Percentiles rank a stretch among this genome's conserved stretches.
Conservation (phyloP, 92 coral and sea anemone species). For the Montipora capitata region DNA sequence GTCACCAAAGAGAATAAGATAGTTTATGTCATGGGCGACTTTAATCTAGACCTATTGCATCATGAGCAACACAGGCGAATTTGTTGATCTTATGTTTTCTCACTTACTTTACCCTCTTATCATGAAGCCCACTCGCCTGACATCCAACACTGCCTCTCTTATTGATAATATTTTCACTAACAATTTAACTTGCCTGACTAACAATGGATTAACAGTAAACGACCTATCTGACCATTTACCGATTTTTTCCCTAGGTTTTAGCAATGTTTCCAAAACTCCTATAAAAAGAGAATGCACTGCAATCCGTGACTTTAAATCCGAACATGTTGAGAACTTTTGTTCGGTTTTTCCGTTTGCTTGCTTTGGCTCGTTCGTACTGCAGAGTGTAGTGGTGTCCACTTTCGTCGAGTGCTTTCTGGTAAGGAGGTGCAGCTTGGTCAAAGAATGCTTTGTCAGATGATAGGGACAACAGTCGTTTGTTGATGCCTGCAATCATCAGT, state of each 20-base stretch:
- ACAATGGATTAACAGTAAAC: no score
- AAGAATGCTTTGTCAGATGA: no score
- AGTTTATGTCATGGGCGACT: conserved; percentile 7
- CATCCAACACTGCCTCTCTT: conserved; percentile 1
- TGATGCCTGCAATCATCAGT: no score
- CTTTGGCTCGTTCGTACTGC: no score
- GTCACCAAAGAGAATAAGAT: conserved; percentile 2
- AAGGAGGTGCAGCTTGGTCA: no score
- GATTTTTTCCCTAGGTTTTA: no score
- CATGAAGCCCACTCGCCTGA: conserved; percentile 35
- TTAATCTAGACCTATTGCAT: background rate
- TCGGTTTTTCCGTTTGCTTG: no score
- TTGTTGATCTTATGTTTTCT: background rate
- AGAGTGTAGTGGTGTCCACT: no score
- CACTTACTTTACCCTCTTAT: conserved; percentile 23
- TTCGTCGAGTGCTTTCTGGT: no score
- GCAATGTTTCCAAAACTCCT: background rate
- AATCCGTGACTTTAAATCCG: background rate
- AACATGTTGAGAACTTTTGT: background rate
- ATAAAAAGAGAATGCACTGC: conserved; percentile 12
- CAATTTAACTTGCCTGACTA: no score
- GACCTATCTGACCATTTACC: no score
- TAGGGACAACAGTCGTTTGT: no score
- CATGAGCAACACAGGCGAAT: conserved; percentile 14
- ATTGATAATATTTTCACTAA: background rate